A percentile compares a stretch with the other conserved stretches of the same genome.
phyloP scores from a whole-genome alignment of 2,888 invertebrate genomes.

The Abrostola triplasia region DNA sequence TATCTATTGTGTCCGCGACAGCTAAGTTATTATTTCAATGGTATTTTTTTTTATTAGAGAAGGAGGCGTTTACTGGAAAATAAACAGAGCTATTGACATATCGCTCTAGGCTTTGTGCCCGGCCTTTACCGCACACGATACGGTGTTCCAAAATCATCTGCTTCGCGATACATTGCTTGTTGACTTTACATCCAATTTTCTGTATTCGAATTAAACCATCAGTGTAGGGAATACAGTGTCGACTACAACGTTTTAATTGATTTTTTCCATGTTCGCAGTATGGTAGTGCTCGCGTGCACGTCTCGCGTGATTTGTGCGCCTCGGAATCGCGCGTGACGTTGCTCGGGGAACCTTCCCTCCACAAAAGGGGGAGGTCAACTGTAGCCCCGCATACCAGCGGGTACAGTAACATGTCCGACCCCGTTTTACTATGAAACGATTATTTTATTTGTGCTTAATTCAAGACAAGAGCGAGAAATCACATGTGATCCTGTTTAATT shows the following conservation, averaged over 20 bases:
- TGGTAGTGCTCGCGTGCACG: conserved; percentile 74
- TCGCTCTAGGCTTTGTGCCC: conserved; percentile 64
- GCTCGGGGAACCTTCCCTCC: conserved; percentile 75
- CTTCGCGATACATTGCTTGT: conserved; percentile 53
- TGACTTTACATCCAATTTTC: background rate
- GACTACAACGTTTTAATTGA: conserved; percentile 52
- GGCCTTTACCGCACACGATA: conserved; percentile 34
- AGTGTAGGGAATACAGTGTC: conserved; percentile 43
- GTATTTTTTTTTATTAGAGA: conserved; percentile 80
- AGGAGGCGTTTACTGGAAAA: conserved; percentile 79
- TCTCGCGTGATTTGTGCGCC: conserved; percentile 85
- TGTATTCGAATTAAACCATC: conserved; percentile 15
- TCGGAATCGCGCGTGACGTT: conserved; percentile 83
- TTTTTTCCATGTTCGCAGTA: conserved; percentile 63
- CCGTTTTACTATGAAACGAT: conserved; percentile 82
- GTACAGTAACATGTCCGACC: conserved; percentile 83
- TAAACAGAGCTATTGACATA: conserved; percentile 85
- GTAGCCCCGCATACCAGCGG: conserved; percentile 80
- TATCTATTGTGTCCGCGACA: conserved; percentile 74
- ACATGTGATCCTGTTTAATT: conserved; percentile 63
- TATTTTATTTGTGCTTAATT: conserved; percentile 80
- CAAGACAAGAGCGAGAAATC: conserved; percentile 71
- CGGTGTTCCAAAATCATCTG: background rate
- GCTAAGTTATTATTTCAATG: conserved; percentile 80
- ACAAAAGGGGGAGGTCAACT: conserved; percentile 71